These are phyloP conservation scores for Piezodorus guildinii DNA, from an alignment of 1,140 invertebrate species.

Conservation along the genomic window DNA sequence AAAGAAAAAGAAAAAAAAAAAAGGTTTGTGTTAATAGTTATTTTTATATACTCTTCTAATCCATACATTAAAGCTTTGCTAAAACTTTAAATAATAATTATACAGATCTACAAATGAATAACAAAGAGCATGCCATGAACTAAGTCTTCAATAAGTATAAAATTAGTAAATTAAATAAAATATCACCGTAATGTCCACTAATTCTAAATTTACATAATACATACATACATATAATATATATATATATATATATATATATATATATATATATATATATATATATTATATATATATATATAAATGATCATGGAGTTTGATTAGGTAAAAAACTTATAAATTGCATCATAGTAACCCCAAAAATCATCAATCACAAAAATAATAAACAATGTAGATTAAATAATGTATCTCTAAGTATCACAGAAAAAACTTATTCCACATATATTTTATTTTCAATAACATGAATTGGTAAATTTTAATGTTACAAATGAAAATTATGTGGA, in stretches of 20 bases:
- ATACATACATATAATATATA: not conserved
- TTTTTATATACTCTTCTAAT: too few relatives aligned
- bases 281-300: not conserved
- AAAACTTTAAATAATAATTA: too few relatives aligned
- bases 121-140: too few relatives aligned
- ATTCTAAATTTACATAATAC: not conserved
- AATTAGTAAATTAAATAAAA: not conserved
- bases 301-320: conserved; percentile 3
- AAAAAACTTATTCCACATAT: conserved; percentile 12
- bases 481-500: conserved; percentile 1
- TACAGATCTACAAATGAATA: too few relatives aligned
- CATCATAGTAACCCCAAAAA: conserved; percentile 6
- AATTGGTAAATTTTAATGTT: conserved; percentile 7
- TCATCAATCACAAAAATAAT: conserved; percentile 10
- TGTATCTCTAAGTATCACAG: conserved; percentile 16
- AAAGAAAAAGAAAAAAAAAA: too few relatives aligned
- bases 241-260: not conserved
- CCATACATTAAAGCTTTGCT: too few relatives aligned
- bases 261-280: not conserved
- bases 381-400: conserved; percentile 10
- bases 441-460: not conserved
- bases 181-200: conserved; percentile 5
- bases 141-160: too few relatives aligned
- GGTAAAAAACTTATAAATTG: conserved; percentile 2
- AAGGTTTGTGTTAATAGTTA: too few relatives aligned